A percentile compares a stretch with the other conserved stretches of the same genome.
Conservation (phyloP, 1,140 invertebrate genomes). For the Cydia pomonella region DNA sequence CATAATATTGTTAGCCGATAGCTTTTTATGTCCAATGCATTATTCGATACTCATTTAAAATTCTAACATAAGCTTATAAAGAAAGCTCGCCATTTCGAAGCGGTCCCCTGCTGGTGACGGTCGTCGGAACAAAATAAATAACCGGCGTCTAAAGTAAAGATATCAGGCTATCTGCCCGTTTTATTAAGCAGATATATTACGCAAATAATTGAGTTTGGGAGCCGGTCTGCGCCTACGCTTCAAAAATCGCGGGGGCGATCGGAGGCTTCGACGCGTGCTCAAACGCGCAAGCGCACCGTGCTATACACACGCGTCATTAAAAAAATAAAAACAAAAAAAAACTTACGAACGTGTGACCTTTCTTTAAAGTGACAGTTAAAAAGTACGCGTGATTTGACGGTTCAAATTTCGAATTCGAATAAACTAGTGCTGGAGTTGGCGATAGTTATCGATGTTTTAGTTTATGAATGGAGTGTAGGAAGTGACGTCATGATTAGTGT, state of each 20-base stretch:
- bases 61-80: constrained; percentile 78
- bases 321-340: constrained; percentile 54
- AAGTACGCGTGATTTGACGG: constrained; percentile 25
- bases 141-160: constrained; percentile 44
- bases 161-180: constrained; percentile 35
- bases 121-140: constrained; percentile 49
- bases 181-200: constrained; percentile 71
- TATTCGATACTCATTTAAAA: constrained; percentile 80
- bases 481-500: constrained; percentile 78
- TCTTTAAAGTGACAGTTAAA: constrained; percentile 49
- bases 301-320: constrained; percentile 65
- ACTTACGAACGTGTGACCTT: constrained; percentile 40
- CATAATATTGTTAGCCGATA: constrained; percentile 80
- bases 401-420: constrained; percentile 44
- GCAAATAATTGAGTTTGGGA: constrained; percentile 71
- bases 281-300: constrained; percentile 67
- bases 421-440: constrained; percentile 49
- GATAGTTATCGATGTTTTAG: constrained; percentile 52
- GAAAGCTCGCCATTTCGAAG: constrained; percentile 75
- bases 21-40: constrained; percentile 79
- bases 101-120: constrained; percentile 69
- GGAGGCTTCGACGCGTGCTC: constrained; percentile 68
- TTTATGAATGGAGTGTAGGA: constrained; percentile 78
- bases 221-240: constrained; percentile 66
- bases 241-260: constrained; percentile 72